Base-by-base conservation (phyloP, 2,797 vertebrate genomes). In the Gobionotothen gibberifrons region DNA sequence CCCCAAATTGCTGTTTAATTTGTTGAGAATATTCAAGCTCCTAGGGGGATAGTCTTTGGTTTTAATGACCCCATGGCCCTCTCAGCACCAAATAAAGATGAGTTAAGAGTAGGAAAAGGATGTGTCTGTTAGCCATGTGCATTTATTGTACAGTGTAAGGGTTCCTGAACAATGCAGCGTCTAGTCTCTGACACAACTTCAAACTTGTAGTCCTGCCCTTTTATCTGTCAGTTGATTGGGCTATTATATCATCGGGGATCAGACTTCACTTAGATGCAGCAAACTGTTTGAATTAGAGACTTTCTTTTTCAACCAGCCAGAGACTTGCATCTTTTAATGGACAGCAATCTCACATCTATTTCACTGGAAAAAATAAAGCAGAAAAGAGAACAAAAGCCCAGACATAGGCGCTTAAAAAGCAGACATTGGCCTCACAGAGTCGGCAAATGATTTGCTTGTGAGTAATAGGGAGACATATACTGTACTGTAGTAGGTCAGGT, bases 401-500 rank as follows among this genome's bases (percentile, higher is more conserved):
- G 62, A 81, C 57, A 40, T 52, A 67, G 5, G 17, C 3, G 17
- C 14, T 64, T 74, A 59, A 56, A 19, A 72, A 57, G 13, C 19
- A 84, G 79, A 72, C 82, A 57, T 36, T 12, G 42, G 42, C 42
- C 64, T 62, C 19, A 71, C 78, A 69, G 51, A 57, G 58, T 40
- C 11, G 0, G 14, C 59, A 22, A 71, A 78, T 63, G 52, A 61
- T 57, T 48, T 2, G 19, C 52, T 39, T 44, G 16, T 22, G 19
- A 70, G 43, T 22, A 53, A 72, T 69, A 74, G 9, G 16, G 21
- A 70, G 43, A 65, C 40, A 43, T 48, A 36, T 53, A 46, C 26
- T 26, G 32, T 53, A 46, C 26, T 26, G 32, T 36, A 9, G 26
- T 52, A 53, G 42, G 51, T 57, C 36, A 36, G 53, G 17, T 40